Conservation (phyloP, 2,113 vertebrate species). For the Nymphicus hollandicus region DNA sequence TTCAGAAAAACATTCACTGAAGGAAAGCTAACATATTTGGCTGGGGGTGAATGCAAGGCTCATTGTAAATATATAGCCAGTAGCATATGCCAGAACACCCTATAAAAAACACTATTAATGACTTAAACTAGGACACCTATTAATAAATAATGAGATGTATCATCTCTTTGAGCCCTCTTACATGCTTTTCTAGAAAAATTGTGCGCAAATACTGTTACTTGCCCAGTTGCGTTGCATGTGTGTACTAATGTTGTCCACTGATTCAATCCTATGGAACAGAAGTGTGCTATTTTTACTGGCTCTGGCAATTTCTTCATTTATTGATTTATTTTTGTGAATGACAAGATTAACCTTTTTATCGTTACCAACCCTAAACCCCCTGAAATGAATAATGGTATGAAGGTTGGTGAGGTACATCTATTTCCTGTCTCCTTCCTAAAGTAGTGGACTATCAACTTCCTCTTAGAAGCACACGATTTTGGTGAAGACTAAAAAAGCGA, state of each 20-base stretch:
- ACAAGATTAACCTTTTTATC: neutral
- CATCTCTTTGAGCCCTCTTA: neutral
- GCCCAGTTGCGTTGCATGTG: neutral
- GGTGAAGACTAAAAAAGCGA: neutral
- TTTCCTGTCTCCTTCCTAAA: neutral
- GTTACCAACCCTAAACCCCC: rapidly evolving
- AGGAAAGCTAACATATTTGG: neutral
- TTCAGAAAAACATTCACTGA: neutral
- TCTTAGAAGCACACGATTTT: neutral
- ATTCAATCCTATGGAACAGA: neutral
- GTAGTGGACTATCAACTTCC: neutral
- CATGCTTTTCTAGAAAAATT: neutral
- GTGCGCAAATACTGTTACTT: neutral
- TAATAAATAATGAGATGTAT: neutral
- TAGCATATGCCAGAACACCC: neutral
- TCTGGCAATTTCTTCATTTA: neutral
- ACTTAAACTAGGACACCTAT: neutral
- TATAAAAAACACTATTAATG: neutral
- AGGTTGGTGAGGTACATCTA: neutral
- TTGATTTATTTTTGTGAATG: neutral
- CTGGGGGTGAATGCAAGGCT: neutral
- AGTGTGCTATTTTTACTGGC: neutral
- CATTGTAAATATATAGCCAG: neutral
- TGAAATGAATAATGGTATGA: neutral
- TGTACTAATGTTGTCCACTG: neutral